These are phyloP conservation scores for Apogon hyalosoma DNA, from an alignment of 2,797 vertebrate genomes.

Conservation along the genomic window DNA sequence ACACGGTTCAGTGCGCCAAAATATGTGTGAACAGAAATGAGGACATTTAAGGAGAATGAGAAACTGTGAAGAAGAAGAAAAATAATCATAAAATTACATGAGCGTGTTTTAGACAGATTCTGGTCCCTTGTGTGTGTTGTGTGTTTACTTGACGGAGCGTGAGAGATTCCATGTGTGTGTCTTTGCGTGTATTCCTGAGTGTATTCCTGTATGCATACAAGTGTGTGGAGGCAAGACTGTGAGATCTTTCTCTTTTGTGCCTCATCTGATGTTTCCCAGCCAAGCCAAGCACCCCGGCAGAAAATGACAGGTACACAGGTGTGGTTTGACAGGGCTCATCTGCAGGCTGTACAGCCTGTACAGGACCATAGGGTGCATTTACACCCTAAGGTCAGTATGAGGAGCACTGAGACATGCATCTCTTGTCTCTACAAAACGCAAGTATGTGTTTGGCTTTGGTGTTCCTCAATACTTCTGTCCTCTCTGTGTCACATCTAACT, in stretches of 20 bases:
- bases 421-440: slow-evolving; percentile 30
- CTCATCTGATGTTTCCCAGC: slow-evolving; percentile 60
- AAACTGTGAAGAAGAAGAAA: slow-evolving; percentile 66
- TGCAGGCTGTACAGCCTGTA: slow-evolving; percentile 41
- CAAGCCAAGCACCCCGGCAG: slow-evolving; percentile 29
- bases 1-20: slow-evolving; percentile 73
- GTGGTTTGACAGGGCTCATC: slow-evolving; percentile 66
- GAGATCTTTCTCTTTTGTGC: slow-evolving; percentile 57
- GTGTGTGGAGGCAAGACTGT: slow-evolving; percentile 46
- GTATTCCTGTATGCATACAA: slow-evolving; percentile 52
- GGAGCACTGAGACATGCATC: slow-evolving; percentile 22
- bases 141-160: slow-evolving; percentile 51
- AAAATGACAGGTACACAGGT: slow-evolving; percentile 63
- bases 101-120: slow-evolving; percentile 35
- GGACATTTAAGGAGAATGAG: slow-evolving; percentile 70
- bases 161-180: slow-evolving; percentile 47
- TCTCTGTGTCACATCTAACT: slow-evolving; percentile 67
- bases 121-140: slow-evolving; percentile 39
- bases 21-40: slow-evolving; percentile 78
- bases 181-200: slow-evolving; percentile 51
- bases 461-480: slow-evolving; percentile 61
- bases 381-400: slow-evolving; percentile 58
- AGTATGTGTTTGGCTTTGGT: slow-evolving; percentile 63
- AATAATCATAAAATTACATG: slow-evolving; percentile 38
- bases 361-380: slow-evolving; percentile 49